Evolutionary conservation across 2,797 vertebrate species (phyloP).

Genomic region (Yasuhikotakia modesta): DNA sequence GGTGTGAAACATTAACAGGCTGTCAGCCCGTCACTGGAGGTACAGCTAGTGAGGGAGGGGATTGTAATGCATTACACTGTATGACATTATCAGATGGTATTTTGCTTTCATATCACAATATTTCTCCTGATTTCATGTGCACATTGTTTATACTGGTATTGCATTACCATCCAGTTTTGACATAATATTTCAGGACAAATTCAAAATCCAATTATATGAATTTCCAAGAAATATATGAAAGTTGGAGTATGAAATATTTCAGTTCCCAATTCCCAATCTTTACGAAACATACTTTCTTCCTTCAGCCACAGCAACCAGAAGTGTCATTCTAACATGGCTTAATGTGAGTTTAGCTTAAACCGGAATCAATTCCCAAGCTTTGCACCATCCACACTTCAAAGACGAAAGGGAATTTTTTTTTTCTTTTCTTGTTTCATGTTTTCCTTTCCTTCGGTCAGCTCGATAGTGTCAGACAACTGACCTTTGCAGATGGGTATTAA

Average conservation of each 20-base stretch:
- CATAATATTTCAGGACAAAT: conserved; percentile 5
- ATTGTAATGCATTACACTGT: conserved; percentile 45
- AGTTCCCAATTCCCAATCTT: background rate
- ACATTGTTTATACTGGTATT: background rate
- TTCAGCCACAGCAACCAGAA: background rate
- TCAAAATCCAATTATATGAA: background rate
- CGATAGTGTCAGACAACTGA: conserved; percentile 78
- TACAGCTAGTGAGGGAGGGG: conserved; percentile 10
- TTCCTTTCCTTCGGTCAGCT: conserved; percentile 74
- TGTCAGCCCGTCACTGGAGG: conserved; percentile 47
- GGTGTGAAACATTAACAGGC: conserved; percentile 49
- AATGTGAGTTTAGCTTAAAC: background rate
- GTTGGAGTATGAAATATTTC: background rate
- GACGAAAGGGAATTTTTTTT: background rate
- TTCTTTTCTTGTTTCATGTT: conserved; percentile 67
- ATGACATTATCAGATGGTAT: conserved; percentile 39
- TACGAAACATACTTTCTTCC: background rate
- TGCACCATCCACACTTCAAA: conserved; percentile 11
- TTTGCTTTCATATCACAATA: background rate
- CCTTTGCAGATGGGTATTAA: conserved; percentile 75
- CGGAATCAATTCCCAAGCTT: background rate
- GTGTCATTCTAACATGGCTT: background rate
- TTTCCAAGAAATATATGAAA: background rate
- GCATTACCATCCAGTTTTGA: background rate
- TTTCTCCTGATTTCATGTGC: background rate